These are phyloP conservation scores for Sorex araneus DNA, from an alignment of 2,113 vertebrate genomes.

Conservation along the genomic window DNA sequence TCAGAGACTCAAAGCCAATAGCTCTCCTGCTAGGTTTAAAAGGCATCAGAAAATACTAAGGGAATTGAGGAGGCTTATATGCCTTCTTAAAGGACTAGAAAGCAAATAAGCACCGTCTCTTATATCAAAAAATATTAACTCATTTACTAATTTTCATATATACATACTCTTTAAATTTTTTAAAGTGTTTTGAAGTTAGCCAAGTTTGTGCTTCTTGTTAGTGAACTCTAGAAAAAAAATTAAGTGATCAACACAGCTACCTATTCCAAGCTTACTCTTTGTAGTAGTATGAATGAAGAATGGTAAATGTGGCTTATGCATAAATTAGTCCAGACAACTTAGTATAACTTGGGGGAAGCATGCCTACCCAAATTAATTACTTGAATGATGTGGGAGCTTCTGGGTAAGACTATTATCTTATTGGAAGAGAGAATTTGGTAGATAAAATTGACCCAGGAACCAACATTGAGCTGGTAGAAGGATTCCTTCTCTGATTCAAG, in stretches of 20 bases:
- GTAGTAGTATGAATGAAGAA: background rate
- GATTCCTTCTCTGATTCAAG: too few relatives aligned
- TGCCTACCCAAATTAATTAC: accelerated
- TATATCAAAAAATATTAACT: background rate
- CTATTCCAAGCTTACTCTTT: background rate
- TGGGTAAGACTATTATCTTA: constrained; percentile 21
- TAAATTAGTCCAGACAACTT: background rate
- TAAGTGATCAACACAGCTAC: background rate
- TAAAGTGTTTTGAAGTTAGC: constrained; percentile 9
- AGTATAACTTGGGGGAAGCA: background rate
- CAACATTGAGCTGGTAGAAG: too few relatives aligned
- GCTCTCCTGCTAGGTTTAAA: constrained; percentile 30
- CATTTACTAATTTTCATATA: background rate
- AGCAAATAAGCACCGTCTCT: background rate
- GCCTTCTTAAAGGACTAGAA: background rate
- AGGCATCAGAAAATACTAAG: constrained; percentile 28
- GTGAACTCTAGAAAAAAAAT: background rate
- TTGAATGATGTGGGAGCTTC: too few relatives aligned
- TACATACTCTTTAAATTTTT: constrained; percentile 13
- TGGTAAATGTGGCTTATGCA: background rate
- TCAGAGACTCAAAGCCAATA: background rate
- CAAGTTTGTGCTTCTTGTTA: background rate
- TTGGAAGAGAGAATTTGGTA: constrained; percentile 4
- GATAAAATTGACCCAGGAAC: background rate
- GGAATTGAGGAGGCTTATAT: background rate